Percentiles rank a stretch among this genome's conserved stretches.
Conservation (phyloP, 2,113 vertebrate genomes). For the Cephalophus harveyi region DNA sequence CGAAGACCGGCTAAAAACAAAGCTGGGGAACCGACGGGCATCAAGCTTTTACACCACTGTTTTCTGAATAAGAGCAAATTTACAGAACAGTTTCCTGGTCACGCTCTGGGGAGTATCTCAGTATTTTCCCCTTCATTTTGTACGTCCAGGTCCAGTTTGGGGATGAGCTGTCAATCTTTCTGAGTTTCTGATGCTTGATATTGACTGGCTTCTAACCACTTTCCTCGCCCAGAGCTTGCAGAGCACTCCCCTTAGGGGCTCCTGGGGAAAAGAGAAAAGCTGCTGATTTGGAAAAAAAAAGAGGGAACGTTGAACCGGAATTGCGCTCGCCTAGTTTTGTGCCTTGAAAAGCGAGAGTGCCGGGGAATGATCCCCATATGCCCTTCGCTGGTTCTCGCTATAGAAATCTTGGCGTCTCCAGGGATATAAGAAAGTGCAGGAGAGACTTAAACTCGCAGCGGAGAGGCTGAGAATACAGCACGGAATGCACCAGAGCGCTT, state of each 20-base stretch:
- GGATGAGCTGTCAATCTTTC: not conserved
- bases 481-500: not conserved
- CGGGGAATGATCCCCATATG: not conserved
- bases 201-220: not conserved
- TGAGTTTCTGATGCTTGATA: slow-evolving; percentile 6
- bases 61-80: not conserved
- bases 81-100: not conserved
- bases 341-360: not conserved
- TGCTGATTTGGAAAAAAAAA: not conserved
- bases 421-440: not conserved
- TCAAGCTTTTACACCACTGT: not conserved
- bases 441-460: not conserved
- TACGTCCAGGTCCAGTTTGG: not conserved
- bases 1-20: not conserved
- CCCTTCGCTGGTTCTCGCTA: not conserved
- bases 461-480: not conserved
- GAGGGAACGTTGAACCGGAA: not conserved
- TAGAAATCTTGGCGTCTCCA: not conserved
- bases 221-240: not conserved
- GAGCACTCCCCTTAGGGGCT: not conserved
- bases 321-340: not conserved
- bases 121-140: not conserved
- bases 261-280: not conserved
- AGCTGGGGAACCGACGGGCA: not conserved
- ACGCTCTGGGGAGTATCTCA: not conserved